These are phyloP conservation scores for Tridacna gigas DNA, from an alignment of 2,888 invertebrate species.

Conservation along the genomic window DNA sequence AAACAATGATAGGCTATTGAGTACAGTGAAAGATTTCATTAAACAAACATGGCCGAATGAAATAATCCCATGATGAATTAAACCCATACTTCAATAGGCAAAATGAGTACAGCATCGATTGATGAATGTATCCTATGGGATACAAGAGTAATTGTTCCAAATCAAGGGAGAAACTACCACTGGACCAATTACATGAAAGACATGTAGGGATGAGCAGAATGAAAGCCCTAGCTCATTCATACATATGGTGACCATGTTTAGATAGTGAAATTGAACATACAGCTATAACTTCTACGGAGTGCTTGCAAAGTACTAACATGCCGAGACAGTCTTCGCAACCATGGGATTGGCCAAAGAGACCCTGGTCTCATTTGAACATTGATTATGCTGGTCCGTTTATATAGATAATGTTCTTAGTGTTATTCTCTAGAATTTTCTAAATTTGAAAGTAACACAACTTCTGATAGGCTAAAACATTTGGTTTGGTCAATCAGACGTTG, in stretches of 20 bases:
- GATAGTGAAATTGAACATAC: slow-evolving; percentile 47
- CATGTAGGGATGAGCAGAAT: slow-evolving; percentile 64
- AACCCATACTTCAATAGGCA: neutral
- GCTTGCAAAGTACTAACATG: slow-evolving; percentile 60
- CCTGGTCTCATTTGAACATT: slow-evolving; percentile 71
- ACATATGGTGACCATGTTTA: slow-evolving; percentile 68
- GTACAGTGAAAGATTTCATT: neutral
- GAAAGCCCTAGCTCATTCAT: slow-evolving; percentile 63
- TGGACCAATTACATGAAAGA: slow-evolving; percentile 33
- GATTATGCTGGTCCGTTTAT: slow-evolving; percentile 70
- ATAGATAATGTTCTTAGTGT: slow-evolving; percentile 60
- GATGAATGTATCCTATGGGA: slow-evolving; percentile 1
- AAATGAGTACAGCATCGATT: neutral
- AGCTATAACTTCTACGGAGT: slow-evolving; percentile 43
- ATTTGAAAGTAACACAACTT: too few species aligned
- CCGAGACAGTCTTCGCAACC: slow-evolving; percentile 64
- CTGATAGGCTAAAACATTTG: too few species aligned
- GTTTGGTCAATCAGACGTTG: too few species aligned
- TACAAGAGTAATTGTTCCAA: slow-evolving; percentile 1
- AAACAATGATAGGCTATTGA: neutral
- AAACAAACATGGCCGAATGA: neutral
- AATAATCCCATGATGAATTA: too few species aligned
- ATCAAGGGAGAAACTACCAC: neutral
- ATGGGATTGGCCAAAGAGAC: slow-evolving; percentile 68
- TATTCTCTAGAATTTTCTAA: too few species aligned